Conservation (phyloP, 1,140 invertebrate genomes). For the Mizuhopecten yessoensis region DNA sequence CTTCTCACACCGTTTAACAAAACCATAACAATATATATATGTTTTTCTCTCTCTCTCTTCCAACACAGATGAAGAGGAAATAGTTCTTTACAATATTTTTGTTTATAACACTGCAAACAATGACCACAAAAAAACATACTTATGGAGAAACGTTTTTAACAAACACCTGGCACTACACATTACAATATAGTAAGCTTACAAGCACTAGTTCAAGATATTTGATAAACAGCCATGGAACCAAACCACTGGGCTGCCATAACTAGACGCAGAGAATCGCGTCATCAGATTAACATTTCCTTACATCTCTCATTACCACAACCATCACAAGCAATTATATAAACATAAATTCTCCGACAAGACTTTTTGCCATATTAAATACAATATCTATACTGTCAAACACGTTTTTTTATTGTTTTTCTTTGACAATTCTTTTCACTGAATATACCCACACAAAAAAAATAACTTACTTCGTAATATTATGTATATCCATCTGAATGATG, state of each 20-base stretch:
- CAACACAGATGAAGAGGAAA: constrained; percentile 38
- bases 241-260: constrained; percentile 29
- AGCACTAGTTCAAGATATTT: constrained; percentile 12
- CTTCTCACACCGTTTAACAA: constrained; percentile 23
- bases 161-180: constrained; percentile 20
- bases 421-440: neutral
- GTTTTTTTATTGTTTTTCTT: neutral
- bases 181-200: constrained; percentile 25
- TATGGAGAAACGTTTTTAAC: constrained; percentile 28
- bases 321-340: neutral
- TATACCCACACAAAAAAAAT: neutral
- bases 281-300: neutral
- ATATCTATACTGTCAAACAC: neutral
- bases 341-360: neutral
- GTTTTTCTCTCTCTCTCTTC: constrained; percentile 16
- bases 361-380: neutral
- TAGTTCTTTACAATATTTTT: constrained; percentile 39
- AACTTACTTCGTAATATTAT: constrained; percentile 7
- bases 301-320: constrained; percentile 25
- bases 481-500: neutral
- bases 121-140: constrained; percentile 37
- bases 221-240: constrained; percentile 30
- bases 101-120: constrained; percentile 28
- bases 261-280: neutral
- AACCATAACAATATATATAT: constrained; percentile 40